A percentile compares a stretch with the other conserved stretches of the same genome.
Evolutionary conservation across 2,888 invertebrate species (phyloP).

Genomic region (Helicoverpa assulta): DNA sequence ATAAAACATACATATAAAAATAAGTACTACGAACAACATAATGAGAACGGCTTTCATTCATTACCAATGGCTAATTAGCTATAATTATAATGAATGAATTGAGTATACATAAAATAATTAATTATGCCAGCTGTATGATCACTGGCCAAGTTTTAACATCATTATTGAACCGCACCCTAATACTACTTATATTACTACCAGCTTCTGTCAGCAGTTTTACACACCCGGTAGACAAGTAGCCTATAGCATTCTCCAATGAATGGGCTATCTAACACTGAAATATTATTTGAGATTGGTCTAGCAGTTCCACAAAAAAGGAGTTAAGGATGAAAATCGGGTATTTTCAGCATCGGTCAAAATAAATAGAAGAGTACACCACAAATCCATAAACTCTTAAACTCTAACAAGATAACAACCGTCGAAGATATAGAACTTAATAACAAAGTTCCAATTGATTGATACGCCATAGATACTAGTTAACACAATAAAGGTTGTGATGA

Average conservation of each 20-base stretch:
- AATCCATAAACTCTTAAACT: background rate
- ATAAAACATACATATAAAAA: background rate
- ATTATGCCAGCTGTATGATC: background rate
- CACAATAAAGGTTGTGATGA: conserved; percentile 46
- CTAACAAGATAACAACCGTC: conserved; percentile 2
- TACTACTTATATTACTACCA: no score
- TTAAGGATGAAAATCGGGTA: no score
- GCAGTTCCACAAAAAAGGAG: no score
- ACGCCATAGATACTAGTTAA: conserved; percentile 48
- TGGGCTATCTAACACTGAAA: no score
- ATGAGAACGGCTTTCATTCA: background rate
- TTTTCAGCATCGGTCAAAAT: no score
- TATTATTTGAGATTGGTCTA: no score
- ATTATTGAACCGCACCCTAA: background rate
- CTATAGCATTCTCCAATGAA: no score
- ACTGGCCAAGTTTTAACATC: background rate
- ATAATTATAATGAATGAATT: conserved; percentile 1
- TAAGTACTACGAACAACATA: background rate
- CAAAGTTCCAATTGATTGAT: conserved; percentile 48
- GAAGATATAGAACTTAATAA: conserved; percentile 16
- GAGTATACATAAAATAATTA: conserved; percentile 1
- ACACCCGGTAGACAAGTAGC: no score
- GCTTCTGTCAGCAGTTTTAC: no score
- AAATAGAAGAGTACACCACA: background rate
- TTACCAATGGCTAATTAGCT: conserved; percentile 1